These are phyloP conservation scores for Hirudo medicinalis DNA, from an alignment of 1,140 invertebrate species.

Conservation along the genomic window DNA sequence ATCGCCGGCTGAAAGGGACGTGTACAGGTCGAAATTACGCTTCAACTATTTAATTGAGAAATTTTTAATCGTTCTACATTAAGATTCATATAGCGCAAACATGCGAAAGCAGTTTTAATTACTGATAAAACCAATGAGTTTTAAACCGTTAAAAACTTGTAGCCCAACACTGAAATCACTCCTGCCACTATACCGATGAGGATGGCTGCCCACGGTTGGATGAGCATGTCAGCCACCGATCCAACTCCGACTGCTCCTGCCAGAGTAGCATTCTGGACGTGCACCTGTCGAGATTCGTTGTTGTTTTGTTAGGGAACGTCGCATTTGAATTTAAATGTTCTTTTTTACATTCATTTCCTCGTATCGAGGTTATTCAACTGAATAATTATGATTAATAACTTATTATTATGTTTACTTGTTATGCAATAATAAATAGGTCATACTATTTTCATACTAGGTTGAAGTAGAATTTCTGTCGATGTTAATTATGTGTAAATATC, in stretches of 20 bases:
- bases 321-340: too few species aligned
- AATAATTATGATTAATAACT: too few species aligned
- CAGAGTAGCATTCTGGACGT: slow-evolving; percentile 45
- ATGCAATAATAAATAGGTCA: too few species aligned
- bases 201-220: slow-evolving; percentile 72
- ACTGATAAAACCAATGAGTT: background rate
- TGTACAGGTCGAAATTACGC: background rate
- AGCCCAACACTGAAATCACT: slow-evolving; percentile 70
- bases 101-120: too few species aligned
- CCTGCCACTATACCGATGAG: slow-evolving; percentile 67
- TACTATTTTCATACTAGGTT: too few species aligned
- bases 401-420: too few species aligned
- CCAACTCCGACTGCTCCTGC: slow-evolving; percentile 51
- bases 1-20: slow-evolving; percentile 53
- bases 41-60: background rate
- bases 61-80: too few species aligned
- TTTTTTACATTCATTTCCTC: too few species aligned
- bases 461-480: too few species aligned
- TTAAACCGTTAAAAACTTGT: slow-evolving; percentile 64
- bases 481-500: too few species aligned
- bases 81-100: background rate
- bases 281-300: slow-evolving; percentile 32
- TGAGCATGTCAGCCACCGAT: slow-evolving; percentile 58
- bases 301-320: too few species aligned
- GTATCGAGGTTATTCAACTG: too few species aligned